A percentile compares a stretch with the other conserved stretches of the same genome.
Conservation (phyloP, 2,113 vertebrate genomes). For the Pterocles orientalis region DNA sequence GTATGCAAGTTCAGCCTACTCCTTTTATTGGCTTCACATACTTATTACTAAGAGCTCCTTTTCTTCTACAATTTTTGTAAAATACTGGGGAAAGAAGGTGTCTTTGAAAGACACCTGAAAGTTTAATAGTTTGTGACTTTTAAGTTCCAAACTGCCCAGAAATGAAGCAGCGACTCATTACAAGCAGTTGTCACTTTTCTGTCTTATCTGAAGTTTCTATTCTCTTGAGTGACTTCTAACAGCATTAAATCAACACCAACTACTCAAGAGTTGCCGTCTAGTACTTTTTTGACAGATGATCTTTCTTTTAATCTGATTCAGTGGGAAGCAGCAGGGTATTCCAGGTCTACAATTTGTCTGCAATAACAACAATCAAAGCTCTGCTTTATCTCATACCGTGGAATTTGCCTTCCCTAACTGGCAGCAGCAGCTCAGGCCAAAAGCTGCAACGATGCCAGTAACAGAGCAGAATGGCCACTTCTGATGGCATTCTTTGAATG, state of each 20-base stretch:
- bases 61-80: background rate
- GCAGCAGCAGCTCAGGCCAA: background rate
- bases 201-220: constrained; percentile 43
- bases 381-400: background rate
- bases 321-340: constrained; percentile 12
- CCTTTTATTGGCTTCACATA: background rate
- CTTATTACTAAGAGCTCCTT: background rate
- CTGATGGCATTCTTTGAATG: background rate
- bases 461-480: background rate
- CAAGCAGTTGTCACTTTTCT: background rate
- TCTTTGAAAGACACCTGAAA: background rate
- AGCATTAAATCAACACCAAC: constrained; percentile 38
- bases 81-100: background rate
- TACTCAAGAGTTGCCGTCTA: background rate
- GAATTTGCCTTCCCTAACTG: constrained; percentile 16
- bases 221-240: constrained; percentile 39
- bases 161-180: constrained; percentile 45
- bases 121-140: constrained; percentile 1
- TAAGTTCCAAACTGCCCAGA: constrained; percentile 13
- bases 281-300: constrained; percentile 41
- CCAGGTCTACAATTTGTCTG: background rate
- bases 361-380: constrained; percentile 9
- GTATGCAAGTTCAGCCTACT: background rate
- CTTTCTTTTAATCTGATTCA: constrained; percentile 50
- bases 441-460: background rate